Base-by-base conservation (phyloP, 92 coral and sea anemone species). In the Porites evermanni region DNA sequence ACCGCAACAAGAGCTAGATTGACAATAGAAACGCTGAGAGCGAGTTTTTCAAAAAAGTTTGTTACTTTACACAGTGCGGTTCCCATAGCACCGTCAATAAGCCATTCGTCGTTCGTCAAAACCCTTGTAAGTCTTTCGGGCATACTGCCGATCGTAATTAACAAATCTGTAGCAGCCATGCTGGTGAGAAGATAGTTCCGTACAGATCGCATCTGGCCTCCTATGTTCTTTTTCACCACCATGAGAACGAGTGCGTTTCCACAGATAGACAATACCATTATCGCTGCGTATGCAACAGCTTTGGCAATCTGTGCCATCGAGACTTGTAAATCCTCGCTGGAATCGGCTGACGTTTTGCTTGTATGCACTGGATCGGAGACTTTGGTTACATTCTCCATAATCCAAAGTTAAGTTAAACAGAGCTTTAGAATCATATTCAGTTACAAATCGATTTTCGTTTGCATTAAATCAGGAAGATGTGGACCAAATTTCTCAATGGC, bases 61-160 rank as follows among this genome's bases (percentile, higher is more conserved):
- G 88, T 52, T 29, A 72, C 73, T 56, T 90, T 90, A 53, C 93
- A 90, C 12, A 91, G 80, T 7, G 85, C 74, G 32, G 80, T 20
- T 18, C 94, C 94, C 8, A 70, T 23, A 21, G 53, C 38, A n/a
- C 90, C 85, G 24, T 75, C 26, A 26, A 88, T 53, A 38, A 91
- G 70, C 93, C 93, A 91, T 56, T 70, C 70, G 26, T 91, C 91
- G 8, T 75, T 73, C 12, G 94, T 78, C 18, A 91, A 32, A 1
- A 77, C 88, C 32, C 94, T 51, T 53, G 86, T 79, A 14, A 91
- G 67, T 58, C 94, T 64, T 58, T 91, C 94, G 5, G 91, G 94
- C 70, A 87, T 76, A 21, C 88, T 91, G 2, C 93, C 91, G 53
- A 91, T 60, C 24, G 93, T 76, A 65, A 91, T 82, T 7, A 72